Base-by-base conservation (phyloP, 1,140 invertebrate genomes). In the Drosophila busckii region DNA sequence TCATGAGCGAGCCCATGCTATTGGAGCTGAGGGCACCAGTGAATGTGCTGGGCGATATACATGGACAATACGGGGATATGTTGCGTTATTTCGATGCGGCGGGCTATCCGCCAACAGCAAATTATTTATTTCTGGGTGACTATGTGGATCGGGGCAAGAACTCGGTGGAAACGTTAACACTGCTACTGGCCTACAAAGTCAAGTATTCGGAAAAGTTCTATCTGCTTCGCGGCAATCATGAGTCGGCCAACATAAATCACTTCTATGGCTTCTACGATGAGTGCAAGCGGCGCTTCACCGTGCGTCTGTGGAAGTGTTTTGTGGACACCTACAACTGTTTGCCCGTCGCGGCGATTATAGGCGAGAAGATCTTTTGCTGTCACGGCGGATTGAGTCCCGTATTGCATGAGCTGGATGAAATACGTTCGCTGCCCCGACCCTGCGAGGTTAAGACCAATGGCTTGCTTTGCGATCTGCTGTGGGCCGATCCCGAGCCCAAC, bases 11-110 rank as follows among this genome's bases (percentile, higher is more conserved):
- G 87, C 98, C 98, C 4, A 99, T 99, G 88, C 89, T 99, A 61
- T 90, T 99, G 68, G 97, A 98, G 89, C 89, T 99, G 50, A 96
- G 98, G 89, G 97, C 97, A 32, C 98, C 98, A 31, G 89, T 99
- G 19, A 99, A 99, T 90, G 98, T 99, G 75, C 98, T 97, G 89
- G 95, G 96, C 89, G 98, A 99, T 88, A 98, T 99, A 80, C 98
- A 99, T 88, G 98, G 98, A 52, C 96, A 98, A 89, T 99, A 98
- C 87, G 97, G 96, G 87, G 98, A 99, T 89, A 89, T 99, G 17
- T 89, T 99, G 56, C 92, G 98, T 82, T 90, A 99, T 59, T 99
- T 99, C 89, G 97, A 99, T 84, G 99, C 99, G 86, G 97, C 97
- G 42, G 97, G 98, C n/a, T 99, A 99, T 88, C 98, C 98, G 22